Evolutionary conservation across 2,797 vertebrate genomes (phyloP).

Genomic region (Aphelocoma californica): DNA sequence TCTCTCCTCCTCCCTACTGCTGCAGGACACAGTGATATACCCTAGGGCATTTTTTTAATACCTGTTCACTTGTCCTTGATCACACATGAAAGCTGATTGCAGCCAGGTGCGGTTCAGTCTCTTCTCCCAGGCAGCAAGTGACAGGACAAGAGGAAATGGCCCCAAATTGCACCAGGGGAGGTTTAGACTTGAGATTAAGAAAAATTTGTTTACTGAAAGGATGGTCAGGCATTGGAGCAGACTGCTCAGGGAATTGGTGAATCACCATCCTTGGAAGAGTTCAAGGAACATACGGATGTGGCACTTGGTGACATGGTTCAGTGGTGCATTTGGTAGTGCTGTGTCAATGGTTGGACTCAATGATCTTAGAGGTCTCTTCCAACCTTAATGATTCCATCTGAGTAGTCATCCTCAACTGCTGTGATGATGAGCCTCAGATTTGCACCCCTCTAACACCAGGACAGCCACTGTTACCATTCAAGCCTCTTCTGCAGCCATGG

Average conservation of each 20-base stretch:
- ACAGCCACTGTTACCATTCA: background rate
- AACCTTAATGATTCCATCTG: background rate
- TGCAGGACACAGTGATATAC: too few species aligned
- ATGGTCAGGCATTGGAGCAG: background rate
- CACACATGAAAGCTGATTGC: accelerated
- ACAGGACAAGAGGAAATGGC: background rate
- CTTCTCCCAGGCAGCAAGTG: background rate
- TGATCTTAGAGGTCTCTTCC: background rate
- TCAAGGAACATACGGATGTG: background rate
- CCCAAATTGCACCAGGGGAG: background rate
- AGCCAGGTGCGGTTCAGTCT: background rate
- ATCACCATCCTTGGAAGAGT: background rate
- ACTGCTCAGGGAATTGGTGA: background rate
- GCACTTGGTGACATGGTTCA: background rate
- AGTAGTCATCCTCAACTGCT: background rate
- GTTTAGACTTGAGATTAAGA: background rate
- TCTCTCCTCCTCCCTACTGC: too few species aligned
- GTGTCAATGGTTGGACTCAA: background rate
- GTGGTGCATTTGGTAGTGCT: background rate
- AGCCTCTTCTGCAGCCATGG: background rate
- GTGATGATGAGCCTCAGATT: background rate
- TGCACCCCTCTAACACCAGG: background rate
- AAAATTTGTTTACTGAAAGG: background rate
- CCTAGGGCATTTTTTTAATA: too few species aligned
- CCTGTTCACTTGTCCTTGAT: background rate